These are phyloP conservation scores for Hypothenemus hampei DNA, from an alignment of 1,140 invertebrate genomes.

Conservation along the genomic window DNA sequence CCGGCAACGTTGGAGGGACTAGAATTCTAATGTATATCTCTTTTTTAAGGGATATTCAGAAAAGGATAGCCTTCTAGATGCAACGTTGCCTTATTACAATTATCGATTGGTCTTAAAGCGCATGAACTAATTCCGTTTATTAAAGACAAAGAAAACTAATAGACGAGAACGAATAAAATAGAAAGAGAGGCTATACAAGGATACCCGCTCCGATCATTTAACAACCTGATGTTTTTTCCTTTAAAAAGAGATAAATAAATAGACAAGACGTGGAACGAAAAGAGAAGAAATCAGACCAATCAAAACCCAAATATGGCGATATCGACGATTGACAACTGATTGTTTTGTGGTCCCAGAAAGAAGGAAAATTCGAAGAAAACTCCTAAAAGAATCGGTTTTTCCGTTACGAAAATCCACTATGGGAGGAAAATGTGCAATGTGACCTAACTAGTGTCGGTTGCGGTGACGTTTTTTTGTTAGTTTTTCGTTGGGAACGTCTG, in stretches of 20 bases:
- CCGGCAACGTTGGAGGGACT: too few relatives aligned
- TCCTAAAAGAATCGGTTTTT: slow-evolving; percentile 2
- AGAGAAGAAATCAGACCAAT: slow-evolving; percentile 1
- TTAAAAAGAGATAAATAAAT: background rate
- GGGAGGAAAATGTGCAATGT: slow-evolving; percentile 21
- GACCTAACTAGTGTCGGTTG: slow-evolving; percentile 7
- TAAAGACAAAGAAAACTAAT: too few relatives aligned
- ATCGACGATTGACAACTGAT: slow-evolving; percentile 21
- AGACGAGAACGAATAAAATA: too few relatives aligned
- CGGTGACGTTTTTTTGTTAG: slow-evolving; percentile 15
- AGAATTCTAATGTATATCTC: too few relatives aligned
- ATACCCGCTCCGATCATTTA: background rate
- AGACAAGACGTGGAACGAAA: background rate
- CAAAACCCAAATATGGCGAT: slow-evolving; percentile 13
- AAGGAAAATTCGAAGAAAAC: slow-evolving; percentile 5
- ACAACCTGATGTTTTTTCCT: background rate
- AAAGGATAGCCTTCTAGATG: too few relatives aligned
- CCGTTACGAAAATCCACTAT: slow-evolving; percentile 1
- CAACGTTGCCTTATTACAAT: too few relatives aligned
- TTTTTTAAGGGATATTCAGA: too few relatives aligned
- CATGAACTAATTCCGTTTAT: background rate
- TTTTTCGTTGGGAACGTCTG: slow-evolving; percentile 5
- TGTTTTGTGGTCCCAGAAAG: slow-evolving; percentile 10
- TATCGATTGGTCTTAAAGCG: background rate
- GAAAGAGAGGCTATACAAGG: background rate